A percentile compares a stretch with the other conserved stretches of the same genome.
These are phyloP conservation scores for Drosophila stalkeri DNA, from an alignment of 2,888 invertebrate species.

Conservation along the genomic window DNA sequence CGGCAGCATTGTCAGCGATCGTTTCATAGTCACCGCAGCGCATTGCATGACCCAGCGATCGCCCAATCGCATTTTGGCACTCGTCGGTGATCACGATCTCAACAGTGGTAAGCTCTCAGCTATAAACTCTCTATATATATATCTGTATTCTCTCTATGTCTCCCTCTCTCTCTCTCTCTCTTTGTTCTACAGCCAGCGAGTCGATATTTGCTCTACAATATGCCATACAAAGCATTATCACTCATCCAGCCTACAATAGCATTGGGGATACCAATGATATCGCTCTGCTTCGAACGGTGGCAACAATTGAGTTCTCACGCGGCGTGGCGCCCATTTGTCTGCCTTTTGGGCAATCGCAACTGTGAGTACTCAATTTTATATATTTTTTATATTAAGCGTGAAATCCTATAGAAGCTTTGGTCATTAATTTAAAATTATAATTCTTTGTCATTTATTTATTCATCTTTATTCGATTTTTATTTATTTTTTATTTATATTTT, in stretches of 20 bases:
- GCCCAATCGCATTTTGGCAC: conserved; percentile 78
- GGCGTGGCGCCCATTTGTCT: conserved; percentile 88
- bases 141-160: background rate
- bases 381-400: too few species aligned
- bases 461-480: too few species aligned
- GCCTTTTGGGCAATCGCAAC: conserved; percentile 85
- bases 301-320: conserved; percentile 85
- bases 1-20: conserved; percentile 84
- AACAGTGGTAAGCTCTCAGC: conserved; percentile 78
- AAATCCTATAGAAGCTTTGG: too few species aligned
- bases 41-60: conserved; percentile 84
- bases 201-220: conserved; percentile 82
- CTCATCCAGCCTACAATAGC: conserved; percentile 67
- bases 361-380: conserved; percentile 26
- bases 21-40: conserved; percentile 86
- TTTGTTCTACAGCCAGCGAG: conserved; percentile 54
- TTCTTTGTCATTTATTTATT: too few species aligned
- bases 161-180: background rate
- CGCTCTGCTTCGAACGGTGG: conserved; percentile 85
- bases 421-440: too few species aligned
- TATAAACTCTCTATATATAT: background rate
- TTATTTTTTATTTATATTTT: too few species aligned
- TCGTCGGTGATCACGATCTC: conserved; percentile 87
- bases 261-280: conserved; percentile 85
- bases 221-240: conserved; percentile 81